A percentile compares a stretch with the other conserved stretches of the same genome.
phyloP scores from a whole-genome alignment of 2,113 vertebrate genomes.

The Propithecus coquereli region DNA sequence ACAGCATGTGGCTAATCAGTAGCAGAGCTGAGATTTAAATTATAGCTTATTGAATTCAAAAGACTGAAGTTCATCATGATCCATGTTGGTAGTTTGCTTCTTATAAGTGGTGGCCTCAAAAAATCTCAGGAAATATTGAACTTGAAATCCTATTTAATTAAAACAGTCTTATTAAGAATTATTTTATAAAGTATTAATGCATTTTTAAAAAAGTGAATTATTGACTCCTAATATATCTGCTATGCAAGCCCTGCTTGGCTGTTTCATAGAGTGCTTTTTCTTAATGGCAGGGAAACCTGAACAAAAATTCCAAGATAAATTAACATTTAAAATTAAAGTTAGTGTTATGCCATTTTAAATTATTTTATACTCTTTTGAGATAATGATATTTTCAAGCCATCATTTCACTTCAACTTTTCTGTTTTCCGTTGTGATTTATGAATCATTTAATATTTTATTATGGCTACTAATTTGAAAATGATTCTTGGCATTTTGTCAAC shows the following conservation, averaged over 20 bases:
- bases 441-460: slow-evolving; percentile 58
- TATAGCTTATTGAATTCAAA: background rate
- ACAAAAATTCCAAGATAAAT: slow-evolving; percentile 30
- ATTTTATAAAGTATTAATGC: background rate
- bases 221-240: background rate
- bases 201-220: slow-evolving; percentile 32
- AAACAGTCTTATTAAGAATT: slow-evolving; percentile 15
- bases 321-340: slow-evolving; percentile 26
- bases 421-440: slow-evolving; percentile 33
- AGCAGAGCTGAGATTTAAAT: background rate
- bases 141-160: background rate
- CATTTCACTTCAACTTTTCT: background rate
- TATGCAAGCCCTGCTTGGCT: background rate
- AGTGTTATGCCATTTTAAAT: background rate
- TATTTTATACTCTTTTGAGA: background rate
- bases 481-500: slow-evolving; percentile 49
- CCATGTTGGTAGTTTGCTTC: background rate
- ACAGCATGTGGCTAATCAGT: background rate
- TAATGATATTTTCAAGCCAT: background rate
- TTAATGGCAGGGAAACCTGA: background rate
- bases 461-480: slow-evolving; percentile 54
- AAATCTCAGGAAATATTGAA: background rate
- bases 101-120: background rate
- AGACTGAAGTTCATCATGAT: background rate
- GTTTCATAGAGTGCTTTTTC: background rate